Evolutionary conservation across 1,140 invertebrate species (phyloP), one percentile per base, ranked within the genome.

Genomic region (Maniola jurtina): DNA sequence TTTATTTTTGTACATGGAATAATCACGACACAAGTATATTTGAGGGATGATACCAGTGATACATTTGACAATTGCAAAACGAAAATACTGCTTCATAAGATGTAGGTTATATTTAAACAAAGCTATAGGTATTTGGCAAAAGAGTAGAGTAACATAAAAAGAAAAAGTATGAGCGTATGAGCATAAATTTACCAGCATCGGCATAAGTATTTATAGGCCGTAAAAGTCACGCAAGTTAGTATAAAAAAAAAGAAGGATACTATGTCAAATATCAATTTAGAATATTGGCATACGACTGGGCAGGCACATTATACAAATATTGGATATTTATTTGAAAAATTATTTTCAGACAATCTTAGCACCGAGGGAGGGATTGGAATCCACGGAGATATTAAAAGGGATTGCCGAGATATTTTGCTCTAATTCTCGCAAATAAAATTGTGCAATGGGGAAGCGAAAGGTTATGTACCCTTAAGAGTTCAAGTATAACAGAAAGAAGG

Each of bases 241-340:
- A 61, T 66, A 52, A 64, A 67, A 56, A 68, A 66, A 52, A 64
- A 67, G 61, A 68, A 66, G 65, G 61, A 65, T 73, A 73, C 70
- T 72, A 64, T 73, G 73, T 76, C 76, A 74, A 80, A 77, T 76
- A 76, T 79, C 75, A 76, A 81, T 83, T 80, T 77, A 67, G 74
- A 72, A 78, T 77, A 82, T 80, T 78, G 75, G 66, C 47, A 47
- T 63, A 48, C 40, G 55, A 54, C 52, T 52, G 64, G 55, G 54
- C 58, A 47, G 63, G 36, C 38, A 45, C 66, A 60, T 64, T 71
- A 75, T 73, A 69, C 65, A 77, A 79, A 74, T 76, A 66, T 67
- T 68, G 61, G 50, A 45, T 45, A n/a, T 45, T 45, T 45, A 45
- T 45, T 25, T 52, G 11, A 52, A 52, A 52, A 16, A 14, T 42